phyloP scores from a whole-genome alignment of 2,113 vertebrate species.

The Aphyosemion australe region DNA sequence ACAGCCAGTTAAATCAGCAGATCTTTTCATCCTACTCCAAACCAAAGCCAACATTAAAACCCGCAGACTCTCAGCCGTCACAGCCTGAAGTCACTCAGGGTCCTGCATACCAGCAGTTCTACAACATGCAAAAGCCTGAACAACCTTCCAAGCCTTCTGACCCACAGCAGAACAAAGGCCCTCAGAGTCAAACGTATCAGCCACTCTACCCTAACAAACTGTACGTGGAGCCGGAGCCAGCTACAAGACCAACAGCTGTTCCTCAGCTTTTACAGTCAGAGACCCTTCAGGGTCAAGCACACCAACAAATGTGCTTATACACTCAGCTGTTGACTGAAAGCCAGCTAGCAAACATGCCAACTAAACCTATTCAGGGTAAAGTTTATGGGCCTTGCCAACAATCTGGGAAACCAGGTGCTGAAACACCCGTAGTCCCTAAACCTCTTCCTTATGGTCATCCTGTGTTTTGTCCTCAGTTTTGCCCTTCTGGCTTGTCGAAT shows the following conservation, averaged over 20 bases:
- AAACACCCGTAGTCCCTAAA: slow-evolving; percentile 1
- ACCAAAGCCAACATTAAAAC: background rate
- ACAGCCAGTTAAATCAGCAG: background rate
- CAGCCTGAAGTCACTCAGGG: background rate
- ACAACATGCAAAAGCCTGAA: background rate
- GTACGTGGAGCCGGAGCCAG: background rate
- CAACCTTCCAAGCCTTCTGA: background rate
- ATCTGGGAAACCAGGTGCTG: background rate
- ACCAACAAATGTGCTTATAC: slow-evolving; percentile 10
- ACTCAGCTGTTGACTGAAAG: background rate
- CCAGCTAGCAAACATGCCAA: background rate
- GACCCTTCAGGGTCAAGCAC: background rate
- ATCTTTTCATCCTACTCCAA: background rate
- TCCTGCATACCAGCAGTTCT: background rate
- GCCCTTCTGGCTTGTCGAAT: slow-evolving; percentile 33
- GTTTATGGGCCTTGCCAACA: background rate
- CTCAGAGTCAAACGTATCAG: background rate
- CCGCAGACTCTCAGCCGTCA: background rate
- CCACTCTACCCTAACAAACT: background rate
- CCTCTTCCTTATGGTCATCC: background rate
- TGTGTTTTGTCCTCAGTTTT: slow-evolving; percentile 45
- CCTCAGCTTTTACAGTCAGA: background rate
- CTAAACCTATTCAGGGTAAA: background rate
- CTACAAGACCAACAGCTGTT: background rate
- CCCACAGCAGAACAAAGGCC: background rate